Conservation (phyloP, 2,888 invertebrate genomes). For the Synanthedon andrenaeformis region DNA sequence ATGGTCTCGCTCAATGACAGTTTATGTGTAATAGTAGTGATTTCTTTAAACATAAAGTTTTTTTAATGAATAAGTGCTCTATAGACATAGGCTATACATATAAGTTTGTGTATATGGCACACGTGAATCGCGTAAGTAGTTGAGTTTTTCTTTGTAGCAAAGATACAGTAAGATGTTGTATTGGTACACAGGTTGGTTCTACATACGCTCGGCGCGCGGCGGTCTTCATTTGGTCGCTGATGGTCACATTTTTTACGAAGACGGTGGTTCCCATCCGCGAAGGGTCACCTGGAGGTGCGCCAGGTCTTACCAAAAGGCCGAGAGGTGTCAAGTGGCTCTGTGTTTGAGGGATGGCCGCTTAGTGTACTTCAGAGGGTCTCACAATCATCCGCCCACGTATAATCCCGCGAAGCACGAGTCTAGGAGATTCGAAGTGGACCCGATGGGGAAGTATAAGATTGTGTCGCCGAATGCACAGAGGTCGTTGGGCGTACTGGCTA, state of each 20-base stretch:
- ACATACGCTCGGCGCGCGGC: constrained; percentile 61
- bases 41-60: too few relatives aligned
- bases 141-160: too few relatives aligned
- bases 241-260: constrained; percentile 65
- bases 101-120: too few relatives aligned
- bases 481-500: constrained; percentile 15
- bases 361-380: constrained; percentile 57
- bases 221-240: constrained; percentile 59
- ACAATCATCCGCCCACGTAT: constrained; percentile 60
- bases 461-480: constrained; percentile 27
- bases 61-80: too few relatives aligned
- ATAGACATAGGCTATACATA: too few relatives aligned
- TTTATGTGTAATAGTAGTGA: too few relatives aligned
- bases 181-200: constrained; percentile 58
- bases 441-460: constrained; percentile 65
- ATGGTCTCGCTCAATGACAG: too few relatives aligned
- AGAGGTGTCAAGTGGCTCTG: constrained; percentile 60
- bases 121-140: neutral
- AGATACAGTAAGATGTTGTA: too few relatives aligned
- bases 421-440: constrained; percentile 57
- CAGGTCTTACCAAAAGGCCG: constrained; percentile 61
- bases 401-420: constrained; percentile 59
- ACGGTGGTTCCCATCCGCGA: constrained; percentile 60
- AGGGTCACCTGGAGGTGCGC: constrained; percentile 64
- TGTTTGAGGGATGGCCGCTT: constrained; percentile 60